These are phyloP conservation scores for Amblyraja radiata DNA, from an alignment of 2,797 vertebrate species.

Conservation along the genomic window DNA sequence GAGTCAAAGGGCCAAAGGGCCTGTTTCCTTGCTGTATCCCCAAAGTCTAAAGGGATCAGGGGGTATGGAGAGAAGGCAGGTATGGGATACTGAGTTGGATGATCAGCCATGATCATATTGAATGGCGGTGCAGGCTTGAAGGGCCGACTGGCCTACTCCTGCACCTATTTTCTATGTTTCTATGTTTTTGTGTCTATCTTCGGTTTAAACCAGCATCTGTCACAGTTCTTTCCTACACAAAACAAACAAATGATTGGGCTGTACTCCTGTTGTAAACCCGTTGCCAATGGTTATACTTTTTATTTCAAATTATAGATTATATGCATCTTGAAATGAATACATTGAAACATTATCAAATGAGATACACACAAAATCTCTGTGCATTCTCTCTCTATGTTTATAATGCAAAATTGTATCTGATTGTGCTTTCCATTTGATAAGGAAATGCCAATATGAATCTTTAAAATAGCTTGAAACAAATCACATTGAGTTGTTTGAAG, in stretches of 20 bases:
- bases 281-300: background rate
- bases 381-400: background rate
- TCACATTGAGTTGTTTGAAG: background rate
- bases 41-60: no score
- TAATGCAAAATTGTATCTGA: background rate
- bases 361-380: background rate
- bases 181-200: no score
- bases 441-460: background rate
- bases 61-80: no score
- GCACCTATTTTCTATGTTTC: no score
- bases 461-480: background rate
- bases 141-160: no score
- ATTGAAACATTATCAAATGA: background rate
- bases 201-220: no score
- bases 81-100: no score
- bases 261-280: background rate
- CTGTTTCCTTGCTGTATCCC: no score
- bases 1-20: no score
- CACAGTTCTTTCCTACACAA: no score
- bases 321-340: background rate
- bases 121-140: no score
- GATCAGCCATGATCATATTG: no score
- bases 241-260: background rate
- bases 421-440: background rate
- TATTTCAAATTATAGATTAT: background rate